Evolutionary conservation across 2,888 invertebrate genomes (phyloP).

Genomic region (Drosophila prolongata): DNA sequence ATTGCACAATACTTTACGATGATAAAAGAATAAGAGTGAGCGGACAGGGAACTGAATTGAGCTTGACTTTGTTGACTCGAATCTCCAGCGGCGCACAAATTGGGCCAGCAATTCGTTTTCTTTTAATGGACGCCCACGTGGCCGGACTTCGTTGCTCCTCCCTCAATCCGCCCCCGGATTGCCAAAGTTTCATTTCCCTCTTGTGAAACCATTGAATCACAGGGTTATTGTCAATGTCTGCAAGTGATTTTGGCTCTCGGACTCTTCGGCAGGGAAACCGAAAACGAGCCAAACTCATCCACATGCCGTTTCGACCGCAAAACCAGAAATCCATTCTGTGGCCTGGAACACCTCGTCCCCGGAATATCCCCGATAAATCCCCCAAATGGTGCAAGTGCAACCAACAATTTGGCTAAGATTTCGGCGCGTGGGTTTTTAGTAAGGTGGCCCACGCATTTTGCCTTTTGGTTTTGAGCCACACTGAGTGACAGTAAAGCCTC

Average conservation of each 20-base stretch:
- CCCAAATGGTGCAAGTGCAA: constrained; percentile 57
- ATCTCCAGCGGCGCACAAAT: constrained; percentile 62
- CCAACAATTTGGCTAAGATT: constrained; percentile 65
- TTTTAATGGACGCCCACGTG: constrained; percentile 67
- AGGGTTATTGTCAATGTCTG: constrained; percentile 70
- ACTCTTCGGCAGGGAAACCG: constrained; percentile 6
- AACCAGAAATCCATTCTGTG: constrained; percentile 46
- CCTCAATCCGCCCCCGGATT: not conserved
- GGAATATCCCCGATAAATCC: not conserved
- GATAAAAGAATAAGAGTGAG: constrained; percentile 12
- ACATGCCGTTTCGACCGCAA: constrained; percentile 61
- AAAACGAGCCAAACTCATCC: constrained; percentile 17
- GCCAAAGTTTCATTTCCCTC: constrained; percentile 16
- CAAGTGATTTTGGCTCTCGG: constrained; percentile 36
- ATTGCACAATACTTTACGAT: constrained; percentile 18
- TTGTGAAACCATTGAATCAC: constrained; percentile 19
- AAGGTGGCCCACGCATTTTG: constrained; percentile 37
- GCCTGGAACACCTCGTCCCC: constrained; percentile 9
- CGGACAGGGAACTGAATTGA: constrained; percentile 21
- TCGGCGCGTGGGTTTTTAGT: constrained; percentile 54
- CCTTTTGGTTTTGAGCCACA: constrained; percentile 21
- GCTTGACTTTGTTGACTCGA: constrained; percentile 47
- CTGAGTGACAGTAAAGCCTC: constrained; percentile 72
- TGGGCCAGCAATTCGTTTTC: constrained; percentile 59
- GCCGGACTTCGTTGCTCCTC: constrained; percentile 17